Base-by-base conservation (phyloP, 92 coral and sea anemone species). In the Pocillopora grandis region DNA sequence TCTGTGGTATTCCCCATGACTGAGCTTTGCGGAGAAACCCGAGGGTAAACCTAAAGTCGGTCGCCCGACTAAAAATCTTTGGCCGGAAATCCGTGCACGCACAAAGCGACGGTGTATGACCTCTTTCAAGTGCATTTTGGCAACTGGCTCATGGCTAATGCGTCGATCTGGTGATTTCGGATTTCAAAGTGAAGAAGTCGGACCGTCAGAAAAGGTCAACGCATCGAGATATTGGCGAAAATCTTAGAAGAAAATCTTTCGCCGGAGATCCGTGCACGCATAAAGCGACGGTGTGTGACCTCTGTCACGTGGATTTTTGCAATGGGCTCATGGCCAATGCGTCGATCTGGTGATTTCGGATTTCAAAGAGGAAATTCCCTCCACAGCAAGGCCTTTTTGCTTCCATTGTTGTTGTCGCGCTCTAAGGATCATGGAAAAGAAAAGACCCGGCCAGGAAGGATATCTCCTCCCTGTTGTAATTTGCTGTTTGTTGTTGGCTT, bases 401-500 rank as follows among this genome's bases (percentile, higher is more conserved):
- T 18, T 1, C 7, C 65, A 16, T 67, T 18, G 11, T 56, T 62
- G 48, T 66, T 65, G 74, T 79, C 57, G 8, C 35, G n/a, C 3
- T 79, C 20, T 59, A 42, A 75, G 17, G 14, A 13, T 0, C 60
- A 81, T 81, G 85, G 85, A 81, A 57, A 84, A 84, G 82, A 36
- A 75, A 64, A 61, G 33, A 21, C 62, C 49, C 16, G 75, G 62
- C 19, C 10, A 20, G 9, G 56, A 55, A 21, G 20, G 72, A 1
- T 82, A 76, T 14, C 71, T 75, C 7, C 74, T 75, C 0, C 81
- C 87, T 35, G 55, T 85, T 78, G 21, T 79, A 19, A 20, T 89
- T 2, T 89, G 92, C 62, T 88, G 89, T 66, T 78, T 76, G 66
- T 78, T 93, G 66, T 60, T 93, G 12, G 89, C 97, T 6, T 66